A percentile compares a stretch with the other conserved stretches of the same genome.
These are phyloP conservation scores for Campylomormyrus tamandua DNA, from an alignment of 2,113 vertebrate genomes.

Conservation along the genomic window DNA sequence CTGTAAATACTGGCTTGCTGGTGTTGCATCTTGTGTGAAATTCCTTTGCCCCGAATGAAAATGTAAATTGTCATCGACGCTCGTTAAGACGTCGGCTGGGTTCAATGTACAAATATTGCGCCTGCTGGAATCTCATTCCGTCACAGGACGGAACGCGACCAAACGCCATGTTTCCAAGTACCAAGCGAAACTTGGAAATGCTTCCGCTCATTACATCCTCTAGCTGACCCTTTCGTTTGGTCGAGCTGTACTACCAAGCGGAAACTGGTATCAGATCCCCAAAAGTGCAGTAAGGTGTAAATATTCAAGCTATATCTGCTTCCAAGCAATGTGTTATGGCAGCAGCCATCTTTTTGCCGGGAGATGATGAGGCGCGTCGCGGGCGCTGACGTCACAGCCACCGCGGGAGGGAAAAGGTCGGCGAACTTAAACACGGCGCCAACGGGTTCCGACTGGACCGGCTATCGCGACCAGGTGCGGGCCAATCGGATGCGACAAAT, in stretches of 20 bases:
- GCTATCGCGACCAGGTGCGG: slow-evolving; percentile 18
- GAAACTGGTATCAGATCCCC: neutral
- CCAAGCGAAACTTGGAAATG: neutral
- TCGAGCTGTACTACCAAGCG: neutral
- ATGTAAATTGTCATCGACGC: neutral
- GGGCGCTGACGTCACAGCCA: neutral
- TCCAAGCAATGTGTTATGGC: neutral
- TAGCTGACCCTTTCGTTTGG: neutral
- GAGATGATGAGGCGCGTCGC: neutral
- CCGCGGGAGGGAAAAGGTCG: slow-evolving; percentile 26
- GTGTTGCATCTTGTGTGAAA: neutral
- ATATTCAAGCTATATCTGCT: neutral
- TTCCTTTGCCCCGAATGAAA: neutral
- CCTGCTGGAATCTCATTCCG: neutral
- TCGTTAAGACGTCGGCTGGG: neutral
- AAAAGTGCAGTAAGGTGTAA: neutral
- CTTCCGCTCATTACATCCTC: neutral
- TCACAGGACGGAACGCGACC: neutral
- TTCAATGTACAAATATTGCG: neutral
- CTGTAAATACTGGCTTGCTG: neutral
- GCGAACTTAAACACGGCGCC: slow-evolving; percentile 39
- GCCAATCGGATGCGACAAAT: neutral
- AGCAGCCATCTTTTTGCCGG: neutral
- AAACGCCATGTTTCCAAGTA: neutral
- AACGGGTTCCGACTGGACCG: slow-evolving; percentile 27